phyloP scores from a whole-genome alignment of 1,140 invertebrate species.

The Zelostemma sp. region DNA sequence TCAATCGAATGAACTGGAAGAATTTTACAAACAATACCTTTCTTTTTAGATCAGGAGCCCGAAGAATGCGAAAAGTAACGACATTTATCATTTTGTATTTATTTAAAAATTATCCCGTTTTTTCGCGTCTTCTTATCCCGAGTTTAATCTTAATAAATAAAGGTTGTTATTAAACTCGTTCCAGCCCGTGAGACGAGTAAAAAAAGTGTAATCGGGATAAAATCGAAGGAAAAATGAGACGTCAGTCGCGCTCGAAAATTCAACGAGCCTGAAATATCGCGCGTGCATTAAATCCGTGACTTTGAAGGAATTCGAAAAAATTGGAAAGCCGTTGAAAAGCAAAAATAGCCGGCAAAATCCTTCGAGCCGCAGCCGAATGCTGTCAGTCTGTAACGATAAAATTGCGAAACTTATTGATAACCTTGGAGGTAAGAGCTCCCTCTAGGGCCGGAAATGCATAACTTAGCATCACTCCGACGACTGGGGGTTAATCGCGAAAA shows the following conservation, averaged over 20 bases:
- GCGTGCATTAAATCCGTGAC: background rate
- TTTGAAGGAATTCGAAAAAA: constrained; percentile 1
- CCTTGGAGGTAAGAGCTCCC: constrained; percentile 24
- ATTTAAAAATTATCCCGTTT: too few relatives aligned
- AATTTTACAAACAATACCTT: too few relatives aligned
- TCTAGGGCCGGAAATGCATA: constrained; percentile 55
- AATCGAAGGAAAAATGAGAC: constrained; percentile 4
- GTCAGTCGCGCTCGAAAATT: background rate
- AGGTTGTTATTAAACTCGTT: constrained; percentile 34
- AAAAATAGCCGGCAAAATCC: constrained; percentile 16
- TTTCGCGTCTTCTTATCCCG: constrained; percentile 10
- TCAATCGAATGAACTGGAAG: too few relatives aligned
- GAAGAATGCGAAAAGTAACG: too few relatives aligned
- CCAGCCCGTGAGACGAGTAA: constrained; percentile 4
- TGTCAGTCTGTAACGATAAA: constrained; percentile 33
- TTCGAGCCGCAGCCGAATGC: background rate
- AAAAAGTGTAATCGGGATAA: constrained; percentile 10
- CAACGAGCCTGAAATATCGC: background rate
- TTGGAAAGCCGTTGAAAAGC: background rate
- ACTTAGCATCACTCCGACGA: constrained; percentile 57
- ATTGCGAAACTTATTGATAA: constrained; percentile 44
- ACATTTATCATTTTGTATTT: too few relatives aligned
- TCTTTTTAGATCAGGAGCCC: too few relatives aligned
- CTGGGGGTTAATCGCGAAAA: constrained; percentile 59
- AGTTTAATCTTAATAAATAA: constrained; percentile 60